Base-by-base conservation (phyloP, 2,797 vertebrate genomes). In the Arremon brunneinucha region DNA sequence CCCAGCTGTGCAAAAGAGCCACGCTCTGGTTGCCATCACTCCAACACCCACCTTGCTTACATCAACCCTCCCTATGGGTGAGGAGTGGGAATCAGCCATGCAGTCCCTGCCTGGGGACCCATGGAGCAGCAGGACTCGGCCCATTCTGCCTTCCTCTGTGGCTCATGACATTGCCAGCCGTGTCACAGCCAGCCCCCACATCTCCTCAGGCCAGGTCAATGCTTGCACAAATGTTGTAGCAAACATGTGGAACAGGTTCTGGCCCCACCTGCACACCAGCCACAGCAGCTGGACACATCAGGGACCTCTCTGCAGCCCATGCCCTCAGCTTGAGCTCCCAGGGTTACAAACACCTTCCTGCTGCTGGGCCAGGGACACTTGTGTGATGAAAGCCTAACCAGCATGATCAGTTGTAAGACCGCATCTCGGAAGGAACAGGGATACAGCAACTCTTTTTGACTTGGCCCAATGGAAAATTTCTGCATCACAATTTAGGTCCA, bases 201-300 rank as follows among this genome's bases (percentile, higher is more conserved):
- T 20, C 55, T 69, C 19, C 41, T 28, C 4, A 0, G 27, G 20
- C 32, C 3, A 3, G 2, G 9, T 5, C 18, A 8, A 6, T 7
- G 37, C 59, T 35, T 3, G 0, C 9, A 3, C 2, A 2, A 17
- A 34, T 3, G 0, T 20, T 4, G 1, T 14, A 28, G 24, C n/a
- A 8, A 69, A 41, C 23, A 2, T 4, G 17, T 44, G 32, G 71
- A 68, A 49, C 37, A 18, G 59, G 10, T 27, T 49, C 71, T 56
- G 46, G 37, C 21, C 34, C 3, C 0, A 7, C 70, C 30, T 74
- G 75, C 65, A 53, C 49, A 24, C 24, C 47, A 78, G 43, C 67
- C 24, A 13, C 2, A 2, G 59, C 62, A 74, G 55, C 49, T 55
- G 79, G 65, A 76, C 63, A 41, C n/a, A 60, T 11, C 3, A 1